A percentile compares a stretch with the other conserved stretches of the same genome.
phyloP scores from a whole-genome alignment of 2,113 vertebrate species.

The Ondatra zibethicus region DNA sequence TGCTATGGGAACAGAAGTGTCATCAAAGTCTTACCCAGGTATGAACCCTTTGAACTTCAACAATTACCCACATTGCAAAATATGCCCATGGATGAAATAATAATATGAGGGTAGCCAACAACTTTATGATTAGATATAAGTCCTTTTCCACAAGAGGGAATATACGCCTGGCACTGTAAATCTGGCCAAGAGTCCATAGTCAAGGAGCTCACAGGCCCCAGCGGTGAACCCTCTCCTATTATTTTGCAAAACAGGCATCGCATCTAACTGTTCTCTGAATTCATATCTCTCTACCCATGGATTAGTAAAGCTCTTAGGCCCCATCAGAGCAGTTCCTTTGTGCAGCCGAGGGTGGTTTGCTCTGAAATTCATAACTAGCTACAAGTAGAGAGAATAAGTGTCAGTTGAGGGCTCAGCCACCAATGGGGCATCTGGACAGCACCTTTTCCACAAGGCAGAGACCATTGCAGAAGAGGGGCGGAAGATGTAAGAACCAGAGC shows the following conservation, averaged over 20 bases:
- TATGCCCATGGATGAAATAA: neutral
- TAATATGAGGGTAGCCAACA: neutral
- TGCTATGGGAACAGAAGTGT: neutral
- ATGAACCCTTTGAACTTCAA: neutral
- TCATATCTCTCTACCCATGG: neutral
- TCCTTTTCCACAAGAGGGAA: neutral
- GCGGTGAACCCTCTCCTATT: neutral
- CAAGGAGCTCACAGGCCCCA: neutral
- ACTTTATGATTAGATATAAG: neutral
- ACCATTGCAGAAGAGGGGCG: neutral
- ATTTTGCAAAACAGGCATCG: neutral
- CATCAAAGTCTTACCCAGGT: neutral
- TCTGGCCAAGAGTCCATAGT: neutral
- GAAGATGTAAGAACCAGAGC: neutral
- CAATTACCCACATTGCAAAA: neutral
- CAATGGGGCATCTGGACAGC: neutral
- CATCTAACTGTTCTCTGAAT: neutral
- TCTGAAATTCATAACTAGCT: neutral
- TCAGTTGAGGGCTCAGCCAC: neutral
- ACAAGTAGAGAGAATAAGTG: neutral
- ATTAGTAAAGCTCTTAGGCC: neutral
- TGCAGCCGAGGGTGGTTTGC: neutral
- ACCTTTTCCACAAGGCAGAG: neutral
- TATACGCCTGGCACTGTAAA: neutral
- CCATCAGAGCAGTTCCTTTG: neutral